phyloP scores from a whole-genome alignment of 2,888 invertebrate genomes.

The Hypolimnas misippus region DNA sequence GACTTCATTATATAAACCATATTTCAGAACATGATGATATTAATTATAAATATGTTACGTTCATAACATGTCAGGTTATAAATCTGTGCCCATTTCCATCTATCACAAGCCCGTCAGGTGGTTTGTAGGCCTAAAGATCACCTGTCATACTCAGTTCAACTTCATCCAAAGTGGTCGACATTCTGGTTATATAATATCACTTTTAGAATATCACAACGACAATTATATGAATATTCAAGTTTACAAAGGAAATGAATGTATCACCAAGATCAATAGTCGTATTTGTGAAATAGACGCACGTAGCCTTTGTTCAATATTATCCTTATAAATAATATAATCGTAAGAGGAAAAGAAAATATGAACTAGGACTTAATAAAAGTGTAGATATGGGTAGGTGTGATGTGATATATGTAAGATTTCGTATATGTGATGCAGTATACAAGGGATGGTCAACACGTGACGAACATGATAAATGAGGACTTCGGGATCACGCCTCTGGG shows the following conservation, averaged over 20 bases:
- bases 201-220: slow-evolving; percentile 1
- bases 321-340: slow-evolving; percentile 40
- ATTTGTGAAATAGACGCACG: slow-evolving; percentile 34
- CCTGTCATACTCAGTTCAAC: no score
- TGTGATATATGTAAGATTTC: slow-evolving; percentile 48
- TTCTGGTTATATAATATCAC: no score
- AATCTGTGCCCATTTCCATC: no score
- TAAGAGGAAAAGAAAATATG: slow-evolving; percentile 38
- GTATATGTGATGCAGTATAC: slow-evolving; percentile 70
- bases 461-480: slow-evolving; percentile 82
- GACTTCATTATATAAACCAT: neutral
- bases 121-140: no score
- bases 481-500: slow-evolving; percentile 79
- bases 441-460: slow-evolving; percentile 83
- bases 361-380: slow-evolving; percentile 46
- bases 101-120: no score
- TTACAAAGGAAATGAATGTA: slow-evolving; percentile 26
- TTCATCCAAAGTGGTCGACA: no score
- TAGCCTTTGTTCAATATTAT: slow-evolving; percentile 38
- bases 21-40: slow-evolving; percentile 5
- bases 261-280: slow-evolving; percentile 25
- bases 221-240: slow-evolving; percentile 14
- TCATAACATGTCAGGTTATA: no score
- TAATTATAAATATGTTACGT: no score
- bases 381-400: slow-evolving; percentile 45